Conservation (phyloP, 2,888 invertebrate species). For the Ormyrus rosae region DNA sequence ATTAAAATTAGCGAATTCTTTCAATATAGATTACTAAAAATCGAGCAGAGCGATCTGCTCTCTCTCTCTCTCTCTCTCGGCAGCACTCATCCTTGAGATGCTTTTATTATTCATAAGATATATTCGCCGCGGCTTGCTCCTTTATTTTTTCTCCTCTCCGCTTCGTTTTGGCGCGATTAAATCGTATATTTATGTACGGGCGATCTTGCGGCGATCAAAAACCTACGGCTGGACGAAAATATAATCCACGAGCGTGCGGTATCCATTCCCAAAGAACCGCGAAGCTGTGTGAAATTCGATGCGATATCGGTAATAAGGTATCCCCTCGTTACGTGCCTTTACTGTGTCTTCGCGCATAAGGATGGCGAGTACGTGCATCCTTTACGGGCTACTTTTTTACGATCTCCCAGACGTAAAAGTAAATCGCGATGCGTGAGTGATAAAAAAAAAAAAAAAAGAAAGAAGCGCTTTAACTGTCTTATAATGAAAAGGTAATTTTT, state of each 20-base stretch:
- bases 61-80: background rate
- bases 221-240: constrained; percentile 52
- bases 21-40: too few relatives aligned
- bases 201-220: constrained; percentile 43
- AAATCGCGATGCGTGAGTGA: constrained; percentile 42
- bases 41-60: background rate
- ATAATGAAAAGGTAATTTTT: constrained; percentile 46
- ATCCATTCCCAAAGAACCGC: constrained; percentile 72
- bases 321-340: constrained; percentile 56
- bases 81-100: background rate
- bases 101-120: constrained; percentile 34
- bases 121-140: background rate
- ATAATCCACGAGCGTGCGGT: constrained; percentile 61
- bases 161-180: constrained; percentile 35
- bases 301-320: constrained; percentile 66
- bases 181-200: constrained; percentile 43
- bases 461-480: constrained; percentile 24
- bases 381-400: constrained; percentile 52
- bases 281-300: constrained; percentile 71
- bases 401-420: constrained; percentile 50
- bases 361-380: constrained; percentile 21
- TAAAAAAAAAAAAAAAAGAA: constrained; percentile 2
- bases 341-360: constrained; percentile 26
- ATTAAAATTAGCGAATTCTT: too few relatives aligned
- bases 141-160: constrained; percentile 21